Evolutionary conservation across 2,113 vertebrate species (phyloP).

Genomic region (Copsychus sechellarum): DNA sequence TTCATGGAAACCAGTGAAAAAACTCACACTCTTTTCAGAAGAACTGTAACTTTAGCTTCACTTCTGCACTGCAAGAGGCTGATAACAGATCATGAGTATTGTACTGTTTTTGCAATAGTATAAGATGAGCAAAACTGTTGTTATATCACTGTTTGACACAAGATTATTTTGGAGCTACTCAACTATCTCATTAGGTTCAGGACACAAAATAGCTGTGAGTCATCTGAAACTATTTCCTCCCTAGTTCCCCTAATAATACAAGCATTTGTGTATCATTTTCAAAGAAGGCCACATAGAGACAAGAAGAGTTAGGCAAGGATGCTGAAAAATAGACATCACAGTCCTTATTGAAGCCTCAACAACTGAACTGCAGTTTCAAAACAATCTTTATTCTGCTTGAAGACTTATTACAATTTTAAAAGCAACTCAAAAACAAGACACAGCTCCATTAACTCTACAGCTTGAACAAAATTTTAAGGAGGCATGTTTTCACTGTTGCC

Average conservation of each 20-base stretch:
- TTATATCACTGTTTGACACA: neutral
- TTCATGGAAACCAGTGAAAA: neutral
- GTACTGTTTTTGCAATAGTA: neutral
- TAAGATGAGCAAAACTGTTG: neutral
- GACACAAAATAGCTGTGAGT: neutral
- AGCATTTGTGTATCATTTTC: neutral
- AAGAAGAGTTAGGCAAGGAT: neutral
- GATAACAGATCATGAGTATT: neutral
- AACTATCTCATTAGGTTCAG: neutral
- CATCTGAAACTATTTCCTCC: neutral
- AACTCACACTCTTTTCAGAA: neutral
- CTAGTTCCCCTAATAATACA: neutral
- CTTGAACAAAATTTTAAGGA: constrained; percentile 79
- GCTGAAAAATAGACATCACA: neutral
- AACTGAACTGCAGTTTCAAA: constrained; percentile 72
- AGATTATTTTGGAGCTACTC: neutral
- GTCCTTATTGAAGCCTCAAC: neutral
- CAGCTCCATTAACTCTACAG: constrained; percentile 77
- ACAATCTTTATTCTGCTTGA: constrained; percentile 84
- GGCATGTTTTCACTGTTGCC: constrained; percentile 71
- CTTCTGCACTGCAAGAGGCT: neutral
- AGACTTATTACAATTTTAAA: constrained; percentile 84
- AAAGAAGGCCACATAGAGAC: neutral
- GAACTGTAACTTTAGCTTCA: neutral
- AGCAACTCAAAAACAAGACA: constrained; percentile 83